Base-by-base conservation (phyloP, 2,888 invertebrate genomes). In the Philereme transversata region DNA sequence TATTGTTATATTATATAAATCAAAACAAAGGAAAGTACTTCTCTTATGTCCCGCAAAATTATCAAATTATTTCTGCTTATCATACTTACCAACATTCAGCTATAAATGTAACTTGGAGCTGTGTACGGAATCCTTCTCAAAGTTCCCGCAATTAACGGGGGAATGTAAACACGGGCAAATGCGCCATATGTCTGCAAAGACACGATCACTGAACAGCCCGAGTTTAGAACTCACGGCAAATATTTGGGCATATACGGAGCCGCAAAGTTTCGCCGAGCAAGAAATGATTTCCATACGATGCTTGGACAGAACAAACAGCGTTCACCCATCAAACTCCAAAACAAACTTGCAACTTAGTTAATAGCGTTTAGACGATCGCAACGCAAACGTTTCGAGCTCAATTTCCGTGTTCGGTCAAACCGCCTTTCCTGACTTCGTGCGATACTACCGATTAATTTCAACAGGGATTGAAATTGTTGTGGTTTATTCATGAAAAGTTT, bases 271-370 rank as follows among this genome's bases (percentile, higher is more conserved):
- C 76, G 62, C 78, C 82, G 75, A 84, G 84, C 85, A 88, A 87
- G 88, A 90, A 90, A 90, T 89, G 75, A 90, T 90, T 90, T 88
- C 87, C 87, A 89, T 87, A 84, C 79, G 76, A 77, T 57, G 76
- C 73, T 82, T 84, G 83, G 82, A 82, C 84, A 79, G 78, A 75
- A 83, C 83, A 88, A 88, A 89, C 89, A 87, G 75, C 76, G 79
- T 81, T 84, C 86, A 83, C 84, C 86, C 86, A 85, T 88, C 86
- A 85, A 90, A 88, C 84, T 87, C 82, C 81, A 87, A 87, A 83
- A 86, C 83, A 84, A 87, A 86, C 86, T 81, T 78, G 80, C 79
- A 87, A 88, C 87, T 89, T 87, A 82, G 85, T 86, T 89, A 88
- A 90, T 88, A 88, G 88, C 84, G 84, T 84, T 87, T 84, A 82